Base-by-base conservation (phyloP, 2,888 invertebrate species). In the Chloromyia formosa region DNA sequence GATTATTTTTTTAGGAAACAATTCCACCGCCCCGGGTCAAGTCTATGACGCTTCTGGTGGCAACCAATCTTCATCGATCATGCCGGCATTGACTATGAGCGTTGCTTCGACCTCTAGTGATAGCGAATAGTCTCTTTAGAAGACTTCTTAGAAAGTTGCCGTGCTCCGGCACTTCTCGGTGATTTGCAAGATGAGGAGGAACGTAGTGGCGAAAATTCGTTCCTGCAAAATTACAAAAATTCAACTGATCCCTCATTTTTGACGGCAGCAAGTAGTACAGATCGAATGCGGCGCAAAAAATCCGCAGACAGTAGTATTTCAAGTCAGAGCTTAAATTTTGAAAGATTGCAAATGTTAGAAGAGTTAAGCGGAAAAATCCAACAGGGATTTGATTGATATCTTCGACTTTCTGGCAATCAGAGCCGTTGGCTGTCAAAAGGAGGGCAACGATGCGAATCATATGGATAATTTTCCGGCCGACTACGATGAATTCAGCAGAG, bases 251-350 rank as follows among this genome's bases (percentile, higher is more conserved):
- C 80, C 40, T 78, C 82, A 1, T 82, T 84, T 18, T 79, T 84
- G 76, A 79, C 80, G 14, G 80, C 81, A 22, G 9, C 18, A 7
- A 56, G n/a, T n/a, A 58, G 71, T n/a, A 80, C 81, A 1, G 80
- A 81, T 49, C 64, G 60, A 54, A 85, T 85, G 82, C 80, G 83
- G 1, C 82, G 86, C 7, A 86, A 86, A 78, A 83, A 86, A 1
- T 86, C 85, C 0, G 85, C 84, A 1, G 85, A 86, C 77, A 86
- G 86, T 74, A 85, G 85, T 78, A 84, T 85, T 35, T 85, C 85
- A 35, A 85, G 84, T 80, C 85, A 86, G 76, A 86, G 86, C 75
- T 78, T 83, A 14, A 85, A 82, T 74, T 78, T 83, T 66, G 85
- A 85, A 85, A 72, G 85, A 85, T 54, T 78, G 78, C 18, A 75